Base-by-base conservation (phyloP, 2,797 vertebrate species). In the Phrynocephalus guinanensis region DNA sequence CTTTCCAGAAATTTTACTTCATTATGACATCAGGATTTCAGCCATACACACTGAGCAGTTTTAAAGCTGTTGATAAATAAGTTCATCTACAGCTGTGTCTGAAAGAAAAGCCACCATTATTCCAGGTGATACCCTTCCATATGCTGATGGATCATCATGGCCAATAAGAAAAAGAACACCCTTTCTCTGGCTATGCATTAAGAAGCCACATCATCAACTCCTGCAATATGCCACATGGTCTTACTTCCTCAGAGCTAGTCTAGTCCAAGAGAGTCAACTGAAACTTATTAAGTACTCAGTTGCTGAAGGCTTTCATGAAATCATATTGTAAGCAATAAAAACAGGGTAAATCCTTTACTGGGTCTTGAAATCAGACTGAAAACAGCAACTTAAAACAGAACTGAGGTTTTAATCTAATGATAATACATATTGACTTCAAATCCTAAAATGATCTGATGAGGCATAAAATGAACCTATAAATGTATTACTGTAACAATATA, bases 351-450 rank as follows among this genome's bases (percentile, higher is more conserved):
- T 10, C 50, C 16, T n/a, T 38, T 7, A 22, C 44, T 80, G 18
- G 6, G 5, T 15, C 66, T 78, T 56, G 56, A 56, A 26, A 70
- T 22, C 28, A 44, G 73, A 66, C 72, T 66, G 28, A 72, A 56
- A 66, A 3, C 52, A 48, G 13, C 73, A 63, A 63, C 81, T 80
- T 73, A 73, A 81, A 86, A 56, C 26, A 86, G 78, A 80, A 73
- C 30, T 20, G 70, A 66, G 33, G 26, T 73, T 30, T 30, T 81
- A 50, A 80, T 63, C 52, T 80, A 30, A 6, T 86, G 66, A 73
- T 86, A 81, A 81, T 81, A 86, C 44, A 86, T 63, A 86, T 81
- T 26, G 16, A 3, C 24, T 44, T 86, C 80, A 60, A 73, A 73
- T 72, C 30, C 67, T 60, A 72, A 86, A 80, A 72, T 48, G 33